phyloP scores from a whole-genome alignment of 2,797 vertebrate species.

The Gallinago stenura region DNA sequence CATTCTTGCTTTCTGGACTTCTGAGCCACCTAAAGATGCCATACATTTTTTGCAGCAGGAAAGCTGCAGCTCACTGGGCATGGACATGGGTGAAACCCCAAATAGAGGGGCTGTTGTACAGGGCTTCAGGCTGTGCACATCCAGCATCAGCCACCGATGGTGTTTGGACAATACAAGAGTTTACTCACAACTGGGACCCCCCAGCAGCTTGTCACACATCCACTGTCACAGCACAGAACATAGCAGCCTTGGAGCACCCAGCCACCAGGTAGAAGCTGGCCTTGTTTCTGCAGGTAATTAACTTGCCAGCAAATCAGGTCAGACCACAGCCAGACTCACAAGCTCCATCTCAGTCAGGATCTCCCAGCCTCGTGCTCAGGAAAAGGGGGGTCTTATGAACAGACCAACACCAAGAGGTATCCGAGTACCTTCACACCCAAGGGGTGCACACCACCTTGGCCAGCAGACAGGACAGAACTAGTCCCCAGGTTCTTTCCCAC shows the following conservation, averaged over 20 bases:
- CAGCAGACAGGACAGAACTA: neutral
- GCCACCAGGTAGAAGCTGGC: neutral
- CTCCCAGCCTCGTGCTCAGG: neutral
- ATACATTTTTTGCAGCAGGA: neutral
- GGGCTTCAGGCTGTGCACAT: neutral
- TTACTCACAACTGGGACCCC: neutral
- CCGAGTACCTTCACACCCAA: neutral
- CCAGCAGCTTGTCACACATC: fast-evolving
- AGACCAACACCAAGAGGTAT: neutral
- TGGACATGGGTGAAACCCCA: neutral
- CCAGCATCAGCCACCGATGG: fast-evolving
- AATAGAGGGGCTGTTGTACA: fast-evolving
- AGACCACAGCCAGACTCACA: neutral
- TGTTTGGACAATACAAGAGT: fast-evolving
- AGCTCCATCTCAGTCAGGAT: neutral
- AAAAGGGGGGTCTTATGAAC: neutral
- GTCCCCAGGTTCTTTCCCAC: neutral
- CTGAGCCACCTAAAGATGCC: neutral
- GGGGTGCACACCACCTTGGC: neutral
- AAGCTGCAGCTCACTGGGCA: neutral
- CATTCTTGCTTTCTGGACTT: neutral
- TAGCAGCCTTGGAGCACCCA: neutral
- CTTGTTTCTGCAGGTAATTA: neutral
- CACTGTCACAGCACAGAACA: too few relatives aligned
- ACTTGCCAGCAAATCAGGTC: neutral